phyloP scores from a whole-genome alignment of 64 coral and sea anemone species.

The Astreopora myriophthalma region DNA sequence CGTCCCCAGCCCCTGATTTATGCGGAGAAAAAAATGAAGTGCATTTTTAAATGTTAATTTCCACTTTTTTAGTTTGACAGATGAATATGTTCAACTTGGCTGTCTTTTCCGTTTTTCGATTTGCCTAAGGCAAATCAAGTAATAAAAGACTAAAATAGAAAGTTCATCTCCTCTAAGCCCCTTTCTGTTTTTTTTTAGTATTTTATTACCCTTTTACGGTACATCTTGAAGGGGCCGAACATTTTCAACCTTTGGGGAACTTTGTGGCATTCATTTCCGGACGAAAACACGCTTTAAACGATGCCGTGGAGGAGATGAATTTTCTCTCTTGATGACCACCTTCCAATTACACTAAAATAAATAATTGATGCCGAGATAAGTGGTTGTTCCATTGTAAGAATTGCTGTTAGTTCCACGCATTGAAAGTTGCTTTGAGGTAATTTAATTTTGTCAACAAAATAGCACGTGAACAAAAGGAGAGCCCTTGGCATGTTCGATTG shows the following conservation, averaged over 20 bases:
- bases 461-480: background rate
- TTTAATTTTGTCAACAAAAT: background rate
- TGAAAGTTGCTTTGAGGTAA: background rate
- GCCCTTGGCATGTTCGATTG: background rate
- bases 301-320: background rate
- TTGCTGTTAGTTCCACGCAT: too few species aligned
- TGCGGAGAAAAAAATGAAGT: too few species aligned
- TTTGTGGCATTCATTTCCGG: slow-evolving; percentile 3
- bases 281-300: background rate
- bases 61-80: too few species aligned
- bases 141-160: background rate
- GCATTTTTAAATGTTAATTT: too few species aligned
- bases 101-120: background rate
- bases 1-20: too few species aligned
- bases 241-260: background rate
- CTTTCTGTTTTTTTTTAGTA: background rate
- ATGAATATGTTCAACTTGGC: too few species aligned
- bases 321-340: background rate
- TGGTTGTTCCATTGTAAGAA: background rate
- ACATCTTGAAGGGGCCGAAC: background rate
- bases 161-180: too few species aligned
- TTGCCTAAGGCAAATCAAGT: background rate
- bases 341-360: background rate
- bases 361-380: background rate
- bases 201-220: background rate